A percentile compares a stretch with the other conserved stretches of the same genome.
Conservation (phyloP, 2,113 vertebrate genomes). For the Lampris megalopsis region DNA sequence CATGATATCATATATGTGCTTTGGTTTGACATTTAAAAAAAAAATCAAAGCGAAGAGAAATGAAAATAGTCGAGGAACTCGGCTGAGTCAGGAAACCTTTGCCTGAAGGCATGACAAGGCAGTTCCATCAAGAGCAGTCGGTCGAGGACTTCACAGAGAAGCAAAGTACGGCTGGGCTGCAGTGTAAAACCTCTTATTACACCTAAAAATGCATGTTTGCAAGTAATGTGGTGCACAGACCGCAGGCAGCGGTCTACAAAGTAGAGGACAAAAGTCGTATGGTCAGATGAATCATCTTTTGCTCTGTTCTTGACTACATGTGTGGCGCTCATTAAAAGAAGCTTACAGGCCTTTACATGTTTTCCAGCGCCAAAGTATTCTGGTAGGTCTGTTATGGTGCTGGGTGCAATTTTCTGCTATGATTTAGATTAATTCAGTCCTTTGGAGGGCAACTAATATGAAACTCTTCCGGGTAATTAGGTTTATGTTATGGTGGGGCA, state of each 20-base stretch:
- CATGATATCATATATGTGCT: constrained; percentile 4
- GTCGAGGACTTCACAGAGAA: constrained; percentile 34
- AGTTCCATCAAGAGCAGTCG: constrained; percentile 45
- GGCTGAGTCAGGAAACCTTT: constrained; percentile 31
- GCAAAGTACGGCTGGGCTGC: constrained; percentile 61
- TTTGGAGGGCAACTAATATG: not conserved
- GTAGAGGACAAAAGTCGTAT: constrained; percentile 30
- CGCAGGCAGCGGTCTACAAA: constrained; percentile 15
- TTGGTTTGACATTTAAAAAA: constrained; percentile 34
- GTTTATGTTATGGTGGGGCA: not conserved
- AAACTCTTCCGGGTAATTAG: not conserved
- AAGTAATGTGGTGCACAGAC: constrained; percentile 29
- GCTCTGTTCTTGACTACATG: constrained; percentile 24
- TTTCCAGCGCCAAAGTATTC: not conserved
- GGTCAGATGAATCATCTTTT: constrained; percentile 38
- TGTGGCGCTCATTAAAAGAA: constrained; percentile 5
- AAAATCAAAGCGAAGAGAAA: too few relatives aligned
- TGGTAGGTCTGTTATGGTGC: too few relatives aligned
- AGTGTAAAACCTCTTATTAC: constrained; percentile 68
- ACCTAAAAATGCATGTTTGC: constrained; percentile 62
- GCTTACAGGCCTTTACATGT: not conserved
- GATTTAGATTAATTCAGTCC: not conserved
- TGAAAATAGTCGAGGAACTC: not conserved
- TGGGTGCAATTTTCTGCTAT: constrained; percentile 1
- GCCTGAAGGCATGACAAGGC: not conserved